Evolutionary conservation across 2,797 vertebrate species (phyloP), one percentile per base, ranked within the genome.

Genomic region (Hipposideros larvatus): DNA sequence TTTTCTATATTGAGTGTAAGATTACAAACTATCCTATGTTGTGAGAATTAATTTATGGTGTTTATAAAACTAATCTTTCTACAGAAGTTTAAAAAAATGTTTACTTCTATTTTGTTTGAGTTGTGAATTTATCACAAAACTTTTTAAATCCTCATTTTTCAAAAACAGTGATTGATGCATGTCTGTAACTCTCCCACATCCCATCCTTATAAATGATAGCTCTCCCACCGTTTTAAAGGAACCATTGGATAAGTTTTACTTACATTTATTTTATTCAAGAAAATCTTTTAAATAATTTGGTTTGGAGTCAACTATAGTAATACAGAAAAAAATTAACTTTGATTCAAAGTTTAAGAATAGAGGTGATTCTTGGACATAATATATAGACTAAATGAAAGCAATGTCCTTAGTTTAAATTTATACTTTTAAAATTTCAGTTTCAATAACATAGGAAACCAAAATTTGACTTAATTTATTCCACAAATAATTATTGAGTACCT

Each of bases 101-200:
- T 48, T 63, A 91, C 68, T 96, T 78, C 15, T 91, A 37, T 61
- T 96, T 91, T 83, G 57, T 16, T 74, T 55, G 41, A 90, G 43
- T 34, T 65, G 24, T 53, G 87, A 79, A 92, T 55, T 34, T 37
- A 82, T 59, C 19, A 59, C 24, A 66, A 96, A 85, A 74, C 31
- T n/a, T 80, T 95, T 22, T 37, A 90, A 92, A 55, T 80, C 74
- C 8, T 94, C 2, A 53, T 63, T 96, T 85, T 65, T 18, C n/a
- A 85, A 22, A 91, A 19, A 11, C 22, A 7, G 3, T 43, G 59
- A 34, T 73, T 11, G 2, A 65, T 28, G 19, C 24, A 59, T 28
- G 0, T 77, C 51, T 85, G n/a, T 19, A 79, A 66, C 34, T 75
- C 10, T 4, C 77, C 14, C 16, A 34, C 1, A 21, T 46, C 8